Evolutionary conservation across 1,140 invertebrate species (phyloP).

Genomic region (Drosophila varians): DNA sequence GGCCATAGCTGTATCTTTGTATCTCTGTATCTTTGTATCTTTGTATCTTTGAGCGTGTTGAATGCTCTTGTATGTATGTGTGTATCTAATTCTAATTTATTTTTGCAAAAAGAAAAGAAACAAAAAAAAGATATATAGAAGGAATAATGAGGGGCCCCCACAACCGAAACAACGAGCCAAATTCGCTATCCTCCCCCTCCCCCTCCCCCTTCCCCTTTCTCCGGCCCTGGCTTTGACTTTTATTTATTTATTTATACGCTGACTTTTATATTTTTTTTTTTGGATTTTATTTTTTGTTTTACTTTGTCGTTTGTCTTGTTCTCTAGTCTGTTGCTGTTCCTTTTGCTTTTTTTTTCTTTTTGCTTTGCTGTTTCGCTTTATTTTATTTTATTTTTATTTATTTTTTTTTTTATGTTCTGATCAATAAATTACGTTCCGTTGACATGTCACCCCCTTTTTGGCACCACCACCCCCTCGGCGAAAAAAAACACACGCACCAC

Average conservation of each 20-base stretch:
- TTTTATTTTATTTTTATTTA: not conserved
- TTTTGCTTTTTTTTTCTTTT: too few relatives aligned
- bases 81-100: slow-evolving; percentile 79
- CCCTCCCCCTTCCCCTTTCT: not conserved
- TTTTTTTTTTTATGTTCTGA: slow-evolving; percentile 47
- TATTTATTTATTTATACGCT: slow-evolving; percentile 45
- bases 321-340: slow-evolving; percentile 8
- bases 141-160: slow-evolving; percentile 30
- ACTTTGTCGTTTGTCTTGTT: slow-evolving; percentile 22
- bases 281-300: slow-evolving; percentile 21
- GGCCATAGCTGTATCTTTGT: slow-evolving; percentile 35
- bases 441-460: slow-evolving; percentile 60
- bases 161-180: slow-evolving; percentile 28
- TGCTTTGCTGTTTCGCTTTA: too few relatives aligned
- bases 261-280: slow-evolving; percentile 22
- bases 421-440: slow-evolving; percentile 76
- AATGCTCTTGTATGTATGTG: not conserved
- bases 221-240: slow-evolving; percentile 4
- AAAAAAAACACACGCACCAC: slow-evolving; percentile 14
- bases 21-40: slow-evolving; percentile 29
- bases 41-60: slow-evolving; percentile 17
- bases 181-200: slow-evolving; percentile 8
- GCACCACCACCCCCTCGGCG: slow-evolving; percentile 4
- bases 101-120: slow-evolving; percentile 55
- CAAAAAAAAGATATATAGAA: too few relatives aligned